Conservation (phyloP, 1,140 invertebrate species). For the Streblospio benedicti region DNA sequence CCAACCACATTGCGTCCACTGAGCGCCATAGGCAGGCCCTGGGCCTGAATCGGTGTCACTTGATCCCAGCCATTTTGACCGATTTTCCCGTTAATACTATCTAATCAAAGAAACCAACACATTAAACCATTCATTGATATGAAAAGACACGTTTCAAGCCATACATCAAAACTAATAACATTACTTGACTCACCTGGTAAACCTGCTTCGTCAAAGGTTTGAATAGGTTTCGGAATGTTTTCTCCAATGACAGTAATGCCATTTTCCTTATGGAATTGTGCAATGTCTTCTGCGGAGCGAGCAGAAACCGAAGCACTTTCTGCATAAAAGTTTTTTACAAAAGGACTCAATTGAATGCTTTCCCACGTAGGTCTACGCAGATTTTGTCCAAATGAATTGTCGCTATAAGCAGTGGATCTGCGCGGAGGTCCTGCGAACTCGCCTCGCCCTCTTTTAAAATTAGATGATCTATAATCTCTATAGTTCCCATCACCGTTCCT, state of each 20-base stretch:
- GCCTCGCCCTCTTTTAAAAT: no score
- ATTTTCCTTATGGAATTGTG: conserved; percentile 61
- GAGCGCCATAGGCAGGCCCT: conserved; percentile 79
- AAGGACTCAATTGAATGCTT: conserved; percentile 64
- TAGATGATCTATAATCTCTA: no score
- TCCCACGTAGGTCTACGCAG: conserved; percentile 81
- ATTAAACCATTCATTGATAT: no score
- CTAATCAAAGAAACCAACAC: no score
- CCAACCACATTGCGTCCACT: conserved; percentile 71
- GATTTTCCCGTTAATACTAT: conserved; percentile 45
- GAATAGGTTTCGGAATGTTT: conserved; percentile 73
- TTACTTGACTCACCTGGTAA: conserved; percentile 61
- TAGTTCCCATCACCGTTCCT: no score
- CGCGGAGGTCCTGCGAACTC: no score
- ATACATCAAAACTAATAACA: not conserved
- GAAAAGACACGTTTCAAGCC: no score
- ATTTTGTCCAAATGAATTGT: conserved; percentile 65
- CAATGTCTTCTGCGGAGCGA: conserved; percentile 59
- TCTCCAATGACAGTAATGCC: conserved; percentile 80
- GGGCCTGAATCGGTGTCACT: conserved; percentile 63
- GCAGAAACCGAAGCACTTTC: conserved; percentile 68
- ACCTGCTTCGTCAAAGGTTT: conserved; percentile 78
- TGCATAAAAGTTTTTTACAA: conserved; percentile 85
- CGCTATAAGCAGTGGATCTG: no score
- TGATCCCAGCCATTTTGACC: conserved; percentile 56